These are phyloP conservation scores for Danaus chrysippus DNA, from an alignment of 2,888 invertebrate genomes.

Conservation along the genomic window DNA sequence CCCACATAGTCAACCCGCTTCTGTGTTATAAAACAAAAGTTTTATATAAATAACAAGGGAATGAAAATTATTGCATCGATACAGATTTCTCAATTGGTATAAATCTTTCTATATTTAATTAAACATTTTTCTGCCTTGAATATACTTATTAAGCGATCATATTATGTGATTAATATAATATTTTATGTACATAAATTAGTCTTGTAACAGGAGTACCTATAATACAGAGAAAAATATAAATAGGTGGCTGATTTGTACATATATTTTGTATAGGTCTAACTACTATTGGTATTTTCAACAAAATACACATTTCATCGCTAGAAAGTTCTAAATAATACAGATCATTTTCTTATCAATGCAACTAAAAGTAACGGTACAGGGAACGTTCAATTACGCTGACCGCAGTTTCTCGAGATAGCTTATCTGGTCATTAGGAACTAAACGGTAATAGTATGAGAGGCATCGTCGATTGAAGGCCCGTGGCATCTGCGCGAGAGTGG, in stretches of 20 bases:
- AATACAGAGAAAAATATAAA: too few relatives aligned
- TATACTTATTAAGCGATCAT: too few relatives aligned
- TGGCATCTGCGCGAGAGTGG: conserved; percentile 52
- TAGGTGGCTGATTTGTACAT: too few relatives aligned
- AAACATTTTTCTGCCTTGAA: too few relatives aligned
- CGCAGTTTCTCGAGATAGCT: conserved; percentile 50
- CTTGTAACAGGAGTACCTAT: too few relatives aligned
- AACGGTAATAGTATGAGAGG: conserved; percentile 40
- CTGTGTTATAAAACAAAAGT: too few relatives aligned
- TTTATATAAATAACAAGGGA: background rate
- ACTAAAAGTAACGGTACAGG: conserved; percentile 23
- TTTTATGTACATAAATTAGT: too few relatives aligned
- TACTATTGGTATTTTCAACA: background rate
- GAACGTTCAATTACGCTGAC: conserved; percentile 32
- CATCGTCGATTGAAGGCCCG: conserved; percentile 48
- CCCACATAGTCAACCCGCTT: too few relatives aligned
- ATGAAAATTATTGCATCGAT: background rate
- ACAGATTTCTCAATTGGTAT: background rate
- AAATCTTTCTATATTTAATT: background rate
- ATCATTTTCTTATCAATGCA: conserved; percentile 10
- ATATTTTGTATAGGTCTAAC: background rate
- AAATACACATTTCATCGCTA: background rate
- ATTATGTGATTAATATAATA: too few relatives aligned
- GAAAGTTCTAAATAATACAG: background rate
- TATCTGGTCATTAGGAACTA: conserved; percentile 56